Base-by-base conservation (phyloP, 2,888 invertebrate genomes). In the Epirrhoe alternata region DNA sequence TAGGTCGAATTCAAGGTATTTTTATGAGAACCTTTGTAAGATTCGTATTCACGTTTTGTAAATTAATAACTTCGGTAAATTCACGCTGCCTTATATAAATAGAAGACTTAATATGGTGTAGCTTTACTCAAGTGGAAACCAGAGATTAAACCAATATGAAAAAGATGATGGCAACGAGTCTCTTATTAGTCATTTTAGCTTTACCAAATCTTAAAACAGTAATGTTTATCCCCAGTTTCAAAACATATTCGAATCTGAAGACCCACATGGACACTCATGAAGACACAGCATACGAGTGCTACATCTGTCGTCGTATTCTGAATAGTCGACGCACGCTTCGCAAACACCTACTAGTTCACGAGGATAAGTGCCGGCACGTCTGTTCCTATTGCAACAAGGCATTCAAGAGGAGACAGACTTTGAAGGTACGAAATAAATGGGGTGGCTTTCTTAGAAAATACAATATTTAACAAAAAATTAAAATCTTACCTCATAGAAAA, bases 231-330 rank as follows among this genome's bases (percentile, higher is more conserved):
- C 70, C 10, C 75, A 94, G 94, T 8, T 94, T 94, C 78, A 94
- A 94, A 78, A 94, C 94, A 1, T 94, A 94, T 73, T 94, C 94
- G 0, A 93, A 94, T 64, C 81, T 94, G 59, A 94, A 94, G 78
- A 94, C 94, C 0, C 94, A 94, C 75, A 88, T 93, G 88, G 94
- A 94, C 80, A 94, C 92, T 0, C 94, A 94, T 80, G 92, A 90
- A 63, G 91, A 90, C 61, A 94, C 94, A 5, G 94, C 94, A 30
- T 94, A 94, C 81, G 87, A 86, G 71, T 94, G 94, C 74, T 92
- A 89, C 76, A 87, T 94, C 68, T 94, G 94, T 77, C 86, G 81
- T 65, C 89, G 94, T 69, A 89, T 94, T 72, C 85, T 94, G 24
- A 94, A 94, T 84, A 94, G 94, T 72, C 86, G 94, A 0, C 90